Base-by-base conservation (phyloP, 1,140 invertebrate genomes). In the Drosophila oshimai region DNA sequence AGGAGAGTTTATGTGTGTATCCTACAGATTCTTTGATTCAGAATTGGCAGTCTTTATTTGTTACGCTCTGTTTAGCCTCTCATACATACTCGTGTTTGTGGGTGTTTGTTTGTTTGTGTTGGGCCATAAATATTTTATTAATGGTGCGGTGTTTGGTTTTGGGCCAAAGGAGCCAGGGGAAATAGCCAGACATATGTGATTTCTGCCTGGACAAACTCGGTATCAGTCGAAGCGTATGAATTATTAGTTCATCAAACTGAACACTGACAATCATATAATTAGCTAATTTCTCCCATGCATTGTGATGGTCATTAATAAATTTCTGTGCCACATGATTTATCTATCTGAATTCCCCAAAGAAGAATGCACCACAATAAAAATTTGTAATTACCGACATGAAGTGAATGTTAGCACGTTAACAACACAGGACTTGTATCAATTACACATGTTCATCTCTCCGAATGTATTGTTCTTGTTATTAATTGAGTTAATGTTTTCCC, bases 401-500 rank as follows among this genome's bases (percentile, higher is more conserved):
- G 71, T 72, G 70, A 41, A 34, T 73, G 58, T 65, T 60, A 42
- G 54, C 36, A 34, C 45, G 15, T 62, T 46, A 37, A 20, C 36
- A 31, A 50, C 45, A 37, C 46, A 39, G 36, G 36, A 55, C 31
- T 13, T 34, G 33, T 68, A 46, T 55, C 65, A 58, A 49, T 50
- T 44, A 42, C 54, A 37, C 70, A 26, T 50, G 37, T 47, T 28
- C 49, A 13, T 31, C 36, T 54, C 39, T n/a, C 18, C 42, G 28
- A 51, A 18, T 46, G 51, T 20, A 33, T 26, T 47, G 61, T 54
- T 34, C 61, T 51, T 17, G 69, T 45, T 72, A 74, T 87, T 87
- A 81, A 86, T 86, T 80, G 81, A 73, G 72, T 74, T 80, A 41
- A 80, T 80, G 87, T 86, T 86, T 86, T 86, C 76, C 86, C n/a